phyloP scores from a whole-genome alignment of 2,888 invertebrate genomes.

The Acleris holmiana region DNA sequence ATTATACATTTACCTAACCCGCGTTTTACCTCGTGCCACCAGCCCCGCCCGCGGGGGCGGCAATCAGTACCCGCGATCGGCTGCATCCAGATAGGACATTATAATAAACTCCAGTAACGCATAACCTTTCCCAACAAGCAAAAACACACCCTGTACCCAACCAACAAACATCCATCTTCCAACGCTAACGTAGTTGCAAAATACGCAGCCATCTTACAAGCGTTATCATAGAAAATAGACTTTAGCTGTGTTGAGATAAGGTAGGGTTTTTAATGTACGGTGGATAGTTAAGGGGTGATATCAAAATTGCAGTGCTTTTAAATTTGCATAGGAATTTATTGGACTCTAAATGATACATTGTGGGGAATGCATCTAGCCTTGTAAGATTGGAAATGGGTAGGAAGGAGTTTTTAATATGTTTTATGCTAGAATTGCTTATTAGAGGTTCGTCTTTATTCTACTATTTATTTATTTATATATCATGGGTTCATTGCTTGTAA shows the following conservation, averaged over 20 bases:
- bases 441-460: too few relatives aligned
- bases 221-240: background rate
- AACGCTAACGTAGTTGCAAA: conserved; percentile 15
- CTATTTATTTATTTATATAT: too few relatives aligned
- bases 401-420: too few relatives aligned
- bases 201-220: background rate
- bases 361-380: conserved; percentile 20
- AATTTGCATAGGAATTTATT: conserved; percentile 36
- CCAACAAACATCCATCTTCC: conserved; percentile 2
- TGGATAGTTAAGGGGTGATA: conserved; percentile 16
- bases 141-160: conserved; percentile 18
- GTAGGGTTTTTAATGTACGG: background rate
- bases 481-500: too few relatives aligned
- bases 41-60: conserved; percentile 36
- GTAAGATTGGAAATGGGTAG: conserved; percentile 11
- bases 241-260: background rate
- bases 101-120: conserved; percentile 32
- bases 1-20: background rate
- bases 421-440: too few relatives aligned
- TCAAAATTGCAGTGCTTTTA: conserved; percentile 34
- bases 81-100: conserved; percentile 35
- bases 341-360: conserved; percentile 37
- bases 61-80: conserved; percentile 37
- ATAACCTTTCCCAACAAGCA: conserved; percentile 2
- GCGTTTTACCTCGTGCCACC: conserved; percentile 11